phyloP scores from a whole-genome alignment of 1,140 invertebrate genomes.

The Bemisia tabaci region DNA sequence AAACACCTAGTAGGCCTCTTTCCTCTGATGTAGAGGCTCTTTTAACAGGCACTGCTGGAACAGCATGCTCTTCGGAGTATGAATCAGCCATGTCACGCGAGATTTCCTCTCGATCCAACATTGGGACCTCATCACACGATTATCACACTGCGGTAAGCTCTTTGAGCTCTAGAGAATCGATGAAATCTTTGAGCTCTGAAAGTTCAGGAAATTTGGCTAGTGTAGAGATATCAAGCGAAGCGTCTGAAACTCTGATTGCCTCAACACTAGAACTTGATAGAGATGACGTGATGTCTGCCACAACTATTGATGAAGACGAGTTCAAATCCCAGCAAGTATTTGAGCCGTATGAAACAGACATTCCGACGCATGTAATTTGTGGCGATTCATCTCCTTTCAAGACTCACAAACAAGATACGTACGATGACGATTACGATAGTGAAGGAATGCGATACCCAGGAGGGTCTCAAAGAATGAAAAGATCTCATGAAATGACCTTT shows the following conservation, averaged over 20 bases:
- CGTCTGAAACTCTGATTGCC: slow-evolving; percentile 77
- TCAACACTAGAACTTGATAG: slow-evolving; percentile 42
- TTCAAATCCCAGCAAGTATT: slow-evolving; percentile 24
- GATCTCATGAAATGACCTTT: slow-evolving; percentile 81
- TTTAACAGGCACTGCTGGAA: slow-evolving; percentile 36
- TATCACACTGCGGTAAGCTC: slow-evolving; percentile 71
- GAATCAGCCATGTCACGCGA: slow-evolving; percentile 72
- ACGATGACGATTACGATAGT: background rate
- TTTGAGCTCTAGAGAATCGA: slow-evolving; percentile 71
- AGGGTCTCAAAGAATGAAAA: slow-evolving; percentile 48
- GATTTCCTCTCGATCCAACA: slow-evolving; percentile 41
- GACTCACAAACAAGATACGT: slow-evolving; percentile 1
- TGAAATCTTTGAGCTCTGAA: slow-evolving; percentile 76
- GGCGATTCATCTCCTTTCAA: slow-evolving; percentile 23
- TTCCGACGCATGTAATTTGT: slow-evolving; percentile 30
- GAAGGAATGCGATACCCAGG: background rate
- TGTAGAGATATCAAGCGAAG: slow-evolving; percentile 68
- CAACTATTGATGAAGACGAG: slow-evolving; percentile 21
- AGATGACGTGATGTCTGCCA: slow-evolving; percentile 25
- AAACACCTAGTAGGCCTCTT: slow-evolving; percentile 54
- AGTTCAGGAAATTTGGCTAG: slow-evolving; percentile 76
- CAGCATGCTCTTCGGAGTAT: slow-evolving; percentile 60
- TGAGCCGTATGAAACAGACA: slow-evolving; percentile 40
- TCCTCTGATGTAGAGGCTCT: slow-evolving; percentile 76
- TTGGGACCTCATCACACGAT: slow-evolving; percentile 48